A percentile compares a stretch with the other conserved stretches of the same genome.
Evolutionary conservation across 2,113 vertebrate genomes (phyloP).

Genomic region (Cephalophus harveyi): DNA sequence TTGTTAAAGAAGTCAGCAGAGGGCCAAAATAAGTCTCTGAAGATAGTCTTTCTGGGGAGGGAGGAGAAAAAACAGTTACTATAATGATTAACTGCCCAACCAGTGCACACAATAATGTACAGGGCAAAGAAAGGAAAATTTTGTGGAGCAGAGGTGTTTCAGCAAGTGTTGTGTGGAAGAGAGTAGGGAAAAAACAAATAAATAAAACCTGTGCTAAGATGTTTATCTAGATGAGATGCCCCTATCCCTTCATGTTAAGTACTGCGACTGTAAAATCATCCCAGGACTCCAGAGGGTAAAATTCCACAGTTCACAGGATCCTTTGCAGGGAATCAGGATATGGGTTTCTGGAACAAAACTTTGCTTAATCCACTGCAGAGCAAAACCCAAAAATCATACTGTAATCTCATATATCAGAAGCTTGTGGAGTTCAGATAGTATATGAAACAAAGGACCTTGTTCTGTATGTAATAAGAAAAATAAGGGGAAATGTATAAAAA

Average conservation of each 20-base stretch:
- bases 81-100: background rate
- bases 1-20: background rate
- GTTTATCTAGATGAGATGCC: background rate
- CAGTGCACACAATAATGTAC: background rate
- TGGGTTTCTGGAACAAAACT: background rate
- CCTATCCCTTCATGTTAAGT: background rate
- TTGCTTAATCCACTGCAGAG: background rate
- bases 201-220: background rate
- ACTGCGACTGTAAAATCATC: background rate
- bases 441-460: background rate
- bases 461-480: background rate
- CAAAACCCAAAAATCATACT: background rate
- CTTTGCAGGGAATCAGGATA: background rate
- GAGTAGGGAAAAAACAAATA: background rate
- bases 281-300: background rate
- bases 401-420: background rate
- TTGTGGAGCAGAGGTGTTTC: background rate
- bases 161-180: background rate
- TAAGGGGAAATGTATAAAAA: background rate
- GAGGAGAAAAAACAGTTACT: background rate
- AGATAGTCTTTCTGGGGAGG: background rate
- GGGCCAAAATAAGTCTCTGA: background rate
- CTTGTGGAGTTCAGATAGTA: background rate
- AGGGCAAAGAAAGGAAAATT: background rate
- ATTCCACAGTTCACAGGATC: background rate